Evolutionary conservation across 2,888 invertebrate species (phyloP).

Genomic region (Beris chalybata): DNA sequence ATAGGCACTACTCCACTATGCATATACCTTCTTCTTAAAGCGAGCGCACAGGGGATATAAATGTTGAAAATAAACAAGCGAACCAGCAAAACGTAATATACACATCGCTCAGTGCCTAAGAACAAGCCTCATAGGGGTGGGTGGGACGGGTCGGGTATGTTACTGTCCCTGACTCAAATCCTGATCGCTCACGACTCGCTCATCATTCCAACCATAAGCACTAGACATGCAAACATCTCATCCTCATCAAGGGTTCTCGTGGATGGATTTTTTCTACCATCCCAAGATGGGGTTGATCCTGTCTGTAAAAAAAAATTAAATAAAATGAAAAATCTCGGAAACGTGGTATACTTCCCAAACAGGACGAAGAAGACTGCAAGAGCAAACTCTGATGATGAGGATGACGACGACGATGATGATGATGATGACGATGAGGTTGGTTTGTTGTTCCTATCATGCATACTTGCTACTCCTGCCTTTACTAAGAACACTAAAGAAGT

Average conservation of each 20-base stretch:
- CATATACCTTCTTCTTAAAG: too few species aligned
- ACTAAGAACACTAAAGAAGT: conserved; percentile 27
- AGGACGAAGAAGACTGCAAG: conserved; percentile 12
- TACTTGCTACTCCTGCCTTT: conserved; percentile 27
- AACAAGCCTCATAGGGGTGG: too few species aligned
- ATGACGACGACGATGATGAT: conserved; percentile 6
- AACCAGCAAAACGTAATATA: too few species aligned
- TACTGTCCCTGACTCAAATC: too few species aligned
- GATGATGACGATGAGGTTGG: conserved; percentile 22
- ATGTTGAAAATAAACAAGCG: too few species aligned
- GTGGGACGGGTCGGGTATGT: too few species aligned
- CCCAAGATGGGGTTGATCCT: conserved; percentile 27
- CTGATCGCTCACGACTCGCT: too few species aligned
- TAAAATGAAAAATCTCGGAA: conserved; percentile 12
- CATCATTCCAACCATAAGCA: conserved; percentile 21
- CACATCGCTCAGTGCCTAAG: too few species aligned
- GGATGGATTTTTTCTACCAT: conserved; percentile 8
- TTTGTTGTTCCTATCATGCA: conserved; percentile 8
- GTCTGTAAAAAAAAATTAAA: conserved; percentile 14
- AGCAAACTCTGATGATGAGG: conserved; percentile 21
- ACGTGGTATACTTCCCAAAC: conserved; percentile 15
- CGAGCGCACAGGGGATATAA: too few species aligned
- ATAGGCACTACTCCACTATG: too few species aligned
- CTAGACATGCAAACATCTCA: conserved; percentile 29
- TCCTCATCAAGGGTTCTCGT: conserved; percentile 14